phyloP scores from a whole-genome alignment of 1,140 invertebrate species.

The Lamellibrachia luymesi region DNA sequence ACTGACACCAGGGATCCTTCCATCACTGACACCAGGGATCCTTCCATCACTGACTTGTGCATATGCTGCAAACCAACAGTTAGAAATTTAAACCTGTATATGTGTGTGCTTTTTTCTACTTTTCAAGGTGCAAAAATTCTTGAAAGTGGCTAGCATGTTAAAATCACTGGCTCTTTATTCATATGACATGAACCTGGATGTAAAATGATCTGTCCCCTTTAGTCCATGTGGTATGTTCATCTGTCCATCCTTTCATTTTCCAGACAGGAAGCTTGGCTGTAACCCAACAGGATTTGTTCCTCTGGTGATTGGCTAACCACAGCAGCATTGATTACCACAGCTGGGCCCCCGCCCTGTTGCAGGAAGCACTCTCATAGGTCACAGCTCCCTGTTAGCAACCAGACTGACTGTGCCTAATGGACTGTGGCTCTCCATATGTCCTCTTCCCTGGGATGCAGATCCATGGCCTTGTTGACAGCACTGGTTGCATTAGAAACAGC shows the following conservation, averaged over 20 bases:
- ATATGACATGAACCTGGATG: too few relatives aligned
- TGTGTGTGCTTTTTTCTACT: too few relatives aligned
- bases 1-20: too few relatives aligned
- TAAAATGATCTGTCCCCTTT: too few relatives aligned
- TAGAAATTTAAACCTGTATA: too few relatives aligned
- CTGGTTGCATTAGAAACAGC: background rate
- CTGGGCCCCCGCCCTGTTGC: background rate
- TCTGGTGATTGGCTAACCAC: background rate
- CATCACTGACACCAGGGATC: too few relatives aligned
- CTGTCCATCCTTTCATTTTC: background rate
- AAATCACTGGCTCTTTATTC: too few relatives aligned
- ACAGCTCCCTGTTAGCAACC: background rate
- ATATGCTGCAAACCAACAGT: too few relatives aligned
- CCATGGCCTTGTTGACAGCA: background rate
- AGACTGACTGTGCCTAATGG: background rate
- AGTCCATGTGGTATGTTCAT: background rate
- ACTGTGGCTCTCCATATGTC: background rate
- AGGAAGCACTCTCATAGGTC: background rate
- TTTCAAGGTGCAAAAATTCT: too few relatives aligned
- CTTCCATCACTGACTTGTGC: too few relatives aligned
- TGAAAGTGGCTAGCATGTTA: too few relatives aligned
- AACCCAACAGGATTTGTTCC: background rate
- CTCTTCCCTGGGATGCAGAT: background rate
- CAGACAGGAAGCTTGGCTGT: background rate
- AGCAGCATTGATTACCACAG: background rate